phyloP scores from a whole-genome alignment of 2,797 vertebrate genomes.

The Dallia pectoralis region DNA sequence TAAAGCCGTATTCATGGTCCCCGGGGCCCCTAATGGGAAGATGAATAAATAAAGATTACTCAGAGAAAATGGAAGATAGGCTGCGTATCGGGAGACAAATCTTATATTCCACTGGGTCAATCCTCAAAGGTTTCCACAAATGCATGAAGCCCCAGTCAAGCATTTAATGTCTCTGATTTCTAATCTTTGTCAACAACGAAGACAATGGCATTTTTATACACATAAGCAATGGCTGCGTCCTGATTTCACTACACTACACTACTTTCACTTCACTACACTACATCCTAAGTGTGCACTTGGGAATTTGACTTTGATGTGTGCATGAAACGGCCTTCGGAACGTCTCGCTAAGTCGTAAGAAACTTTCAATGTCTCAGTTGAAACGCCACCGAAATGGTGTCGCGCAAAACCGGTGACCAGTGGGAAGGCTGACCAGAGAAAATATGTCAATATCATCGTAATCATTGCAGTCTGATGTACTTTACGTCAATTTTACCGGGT shows the following conservation, averaged over 20 bases:
- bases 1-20: background rate
- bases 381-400: background rate
- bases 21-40: background rate
- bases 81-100: background rate
- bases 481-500: background rate
- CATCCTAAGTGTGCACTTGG: background rate
- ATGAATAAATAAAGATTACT: background rate
- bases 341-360: background rate
- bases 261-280: too few species aligned
- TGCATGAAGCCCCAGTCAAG: background rate
- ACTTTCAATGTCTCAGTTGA: background rate
- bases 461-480: background rate
- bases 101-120: background rate
- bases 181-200: conserved; percentile 12
- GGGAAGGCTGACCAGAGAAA: background rate
- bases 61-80: background rate
- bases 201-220: background rate
- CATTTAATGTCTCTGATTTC: conserved; percentile 10
- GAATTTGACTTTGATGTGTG: background rate
- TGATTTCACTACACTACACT: background rate
- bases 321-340: background rate
- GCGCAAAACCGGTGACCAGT: background rate
- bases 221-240: background rate
- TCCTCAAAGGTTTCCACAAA: conserved; percentile 1
- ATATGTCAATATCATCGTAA: background rate